Percentiles rank a stretch among this genome's conserved stretches.
phyloP scores from a whole-genome alignment of 1,140 invertebrate genomes.

The Acromyrmex charruanus region DNA sequence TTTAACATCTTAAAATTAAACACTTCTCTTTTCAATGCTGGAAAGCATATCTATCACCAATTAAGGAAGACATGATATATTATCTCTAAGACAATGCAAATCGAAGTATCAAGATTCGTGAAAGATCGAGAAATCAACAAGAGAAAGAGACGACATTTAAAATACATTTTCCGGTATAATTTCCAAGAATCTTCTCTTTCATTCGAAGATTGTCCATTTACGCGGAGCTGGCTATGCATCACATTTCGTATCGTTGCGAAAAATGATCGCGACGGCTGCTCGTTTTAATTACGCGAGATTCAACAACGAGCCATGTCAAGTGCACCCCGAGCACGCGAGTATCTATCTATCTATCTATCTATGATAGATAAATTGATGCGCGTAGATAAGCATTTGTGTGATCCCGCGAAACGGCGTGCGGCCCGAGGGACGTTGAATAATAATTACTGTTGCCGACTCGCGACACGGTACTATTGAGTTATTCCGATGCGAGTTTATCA shows the following conservation, averaged over 20 bases:
- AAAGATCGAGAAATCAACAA: background rate
- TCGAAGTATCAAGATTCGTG: background rate
- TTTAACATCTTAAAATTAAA: too few species aligned
- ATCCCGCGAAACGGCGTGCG: background rate
- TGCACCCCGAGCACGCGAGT: constrained; percentile 18
- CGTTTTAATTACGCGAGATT: constrained; percentile 20
- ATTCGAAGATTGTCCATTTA: background rate
- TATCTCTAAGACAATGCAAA: too few species aligned
- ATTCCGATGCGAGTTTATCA: constrained; percentile 86
- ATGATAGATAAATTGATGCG: constrained; percentile 65
- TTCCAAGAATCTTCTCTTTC: background rate
- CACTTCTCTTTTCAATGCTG: background rate
- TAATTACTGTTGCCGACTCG: constrained; percentile 83
- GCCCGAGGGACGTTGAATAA: constrained; percentile 80
- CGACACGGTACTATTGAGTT: constrained; percentile 84
- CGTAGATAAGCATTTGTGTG: constrained; percentile 14
- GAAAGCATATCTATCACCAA: too few species aligned
- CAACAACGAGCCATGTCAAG: background rate
- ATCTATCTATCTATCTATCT: constrained; percentile 45
- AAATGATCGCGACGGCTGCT: constrained; percentile 1
- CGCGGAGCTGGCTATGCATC: background rate
- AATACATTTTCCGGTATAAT: background rate
- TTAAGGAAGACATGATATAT: background rate
- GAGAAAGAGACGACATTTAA: background rate
- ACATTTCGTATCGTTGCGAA: background rate